Percentiles rank a stretch among this genome's conserved stretches.
These are phyloP conservation scores for Cariama cristata DNA, from an alignment of 2,113 vertebrate species.

Conservation along the genomic window DNA sequence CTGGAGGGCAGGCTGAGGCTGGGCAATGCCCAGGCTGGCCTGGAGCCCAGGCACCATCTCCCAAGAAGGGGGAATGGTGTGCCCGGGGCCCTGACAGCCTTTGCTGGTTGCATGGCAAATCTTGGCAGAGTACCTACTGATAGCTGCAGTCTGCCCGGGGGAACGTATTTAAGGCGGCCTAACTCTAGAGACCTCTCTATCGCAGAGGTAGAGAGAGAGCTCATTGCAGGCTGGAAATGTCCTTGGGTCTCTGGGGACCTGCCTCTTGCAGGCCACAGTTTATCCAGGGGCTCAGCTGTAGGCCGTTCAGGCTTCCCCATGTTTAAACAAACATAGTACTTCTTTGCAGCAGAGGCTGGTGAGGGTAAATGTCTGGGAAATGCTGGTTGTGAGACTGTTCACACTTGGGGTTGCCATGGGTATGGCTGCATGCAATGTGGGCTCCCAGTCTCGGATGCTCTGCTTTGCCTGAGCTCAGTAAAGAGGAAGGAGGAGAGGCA, in stretches of 20 bases:
- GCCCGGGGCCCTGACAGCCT: not conserved
- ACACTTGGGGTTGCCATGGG: not conserved
- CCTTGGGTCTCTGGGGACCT: not conserved
- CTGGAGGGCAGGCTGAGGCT: not conserved
- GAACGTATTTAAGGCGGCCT: not conserved
- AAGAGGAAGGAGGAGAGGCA: not conserved
- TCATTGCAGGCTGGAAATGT: not conserved
- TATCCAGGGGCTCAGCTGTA: not conserved
- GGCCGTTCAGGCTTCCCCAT: not conserved
- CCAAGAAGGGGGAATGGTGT: not conserved
- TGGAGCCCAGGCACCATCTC: fast-evolving
- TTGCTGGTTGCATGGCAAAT: not conserved
- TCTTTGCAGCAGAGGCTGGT: not conserved
- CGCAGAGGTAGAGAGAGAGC: not conserved
- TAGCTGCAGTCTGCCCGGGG: not conserved
- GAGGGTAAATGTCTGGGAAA: not conserved
- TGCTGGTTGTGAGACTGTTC: not conserved
- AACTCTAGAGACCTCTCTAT: not conserved
- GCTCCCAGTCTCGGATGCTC: not conserved
- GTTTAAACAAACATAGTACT: not conserved
- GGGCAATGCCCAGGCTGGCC: not conserved
- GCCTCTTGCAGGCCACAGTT: not conserved
- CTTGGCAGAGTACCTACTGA: not conserved
- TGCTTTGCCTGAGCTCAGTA: not conserved
- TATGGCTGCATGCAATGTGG: fast-evolving